Conservation (phyloP, 2,888 invertebrate genomes). For the Ectemnius lituratus region DNA sequence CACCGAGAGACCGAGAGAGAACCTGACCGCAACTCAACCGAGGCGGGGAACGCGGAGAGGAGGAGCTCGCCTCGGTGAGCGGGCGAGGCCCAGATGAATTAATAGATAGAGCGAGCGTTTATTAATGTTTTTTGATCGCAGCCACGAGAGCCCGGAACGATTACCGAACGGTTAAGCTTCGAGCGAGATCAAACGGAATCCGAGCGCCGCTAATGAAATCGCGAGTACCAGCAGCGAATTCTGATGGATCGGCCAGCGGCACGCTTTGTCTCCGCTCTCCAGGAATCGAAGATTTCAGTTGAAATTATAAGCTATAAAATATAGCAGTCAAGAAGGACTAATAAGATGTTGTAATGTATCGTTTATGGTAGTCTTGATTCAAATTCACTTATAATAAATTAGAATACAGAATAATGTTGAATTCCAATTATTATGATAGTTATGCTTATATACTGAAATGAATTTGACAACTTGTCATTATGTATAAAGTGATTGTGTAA, state of each 20-base stretch:
- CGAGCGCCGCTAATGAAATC: neutral
- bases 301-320: too few species aligned
- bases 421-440: too few species aligned
- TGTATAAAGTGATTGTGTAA: too few species aligned
- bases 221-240: neutral
- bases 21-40: neutral
- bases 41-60: neutral
- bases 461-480: too few species aligned
- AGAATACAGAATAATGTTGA: too few species aligned
- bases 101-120: conserved; percentile 26
- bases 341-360: too few species aligned
- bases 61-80: neutral
- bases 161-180: conserved; percentile 8
- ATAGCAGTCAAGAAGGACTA: too few species aligned
- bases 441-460: too few species aligned
- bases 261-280: too few species aligned
- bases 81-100: conserved; percentile 21
- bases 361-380: too few species aligned
- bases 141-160: neutral
- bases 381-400: too few species aligned
- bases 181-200: conserved; percentile 21
- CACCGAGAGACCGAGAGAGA: conserved; percentile 12
- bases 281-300: too few species aligned
- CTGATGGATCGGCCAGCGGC: neutral
- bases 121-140: conserved; percentile 29